A percentile compares a stretch with the other conserved stretches of the same genome.
Evolutionary conservation across 1,140 invertebrate genomes (phyloP).

Genomic region (Ptiloglossa arizonensis): DNA sequence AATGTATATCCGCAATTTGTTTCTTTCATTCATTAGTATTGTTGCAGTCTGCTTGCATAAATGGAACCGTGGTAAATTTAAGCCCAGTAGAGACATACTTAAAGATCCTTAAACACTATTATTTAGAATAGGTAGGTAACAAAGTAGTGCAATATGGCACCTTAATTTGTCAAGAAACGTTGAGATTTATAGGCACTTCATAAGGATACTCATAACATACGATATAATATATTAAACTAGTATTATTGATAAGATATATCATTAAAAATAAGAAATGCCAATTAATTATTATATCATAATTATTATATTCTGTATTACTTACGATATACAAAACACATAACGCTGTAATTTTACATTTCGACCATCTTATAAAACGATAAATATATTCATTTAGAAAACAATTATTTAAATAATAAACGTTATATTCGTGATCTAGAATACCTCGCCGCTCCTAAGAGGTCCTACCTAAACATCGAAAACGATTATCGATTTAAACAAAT

Average conservation of each 20-base stretch:
- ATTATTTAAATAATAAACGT: not conserved
- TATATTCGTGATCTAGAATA: no score
- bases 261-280: not conserved
- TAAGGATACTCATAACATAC: no score
- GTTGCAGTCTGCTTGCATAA: slow-evolving; percentile 62
- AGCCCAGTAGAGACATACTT: slow-evolving; percentile 37
- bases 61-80: slow-evolving; percentile 53
- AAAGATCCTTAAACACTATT: slow-evolving; percentile 82
- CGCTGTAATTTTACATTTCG: not conserved
- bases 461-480: no score
- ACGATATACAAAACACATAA: not conserved
- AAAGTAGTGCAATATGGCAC: not conserved
- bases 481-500: no score
- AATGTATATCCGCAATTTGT: not conserved
- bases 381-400: not conserved
- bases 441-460: not conserved
- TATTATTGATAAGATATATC: slow-evolving; percentile 6
- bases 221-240: slow-evolving; percentile 31
- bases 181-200: no score
- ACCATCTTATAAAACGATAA: not conserved
- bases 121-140: slow-evolving; percentile 87
- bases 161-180: no score
- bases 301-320: not conserved
- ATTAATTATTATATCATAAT: slow-evolving; percentile 32
- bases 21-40: not conserved